Base-by-base conservation (phyloP, 1,140 invertebrate species). In the Cotesia typhae region DNA sequence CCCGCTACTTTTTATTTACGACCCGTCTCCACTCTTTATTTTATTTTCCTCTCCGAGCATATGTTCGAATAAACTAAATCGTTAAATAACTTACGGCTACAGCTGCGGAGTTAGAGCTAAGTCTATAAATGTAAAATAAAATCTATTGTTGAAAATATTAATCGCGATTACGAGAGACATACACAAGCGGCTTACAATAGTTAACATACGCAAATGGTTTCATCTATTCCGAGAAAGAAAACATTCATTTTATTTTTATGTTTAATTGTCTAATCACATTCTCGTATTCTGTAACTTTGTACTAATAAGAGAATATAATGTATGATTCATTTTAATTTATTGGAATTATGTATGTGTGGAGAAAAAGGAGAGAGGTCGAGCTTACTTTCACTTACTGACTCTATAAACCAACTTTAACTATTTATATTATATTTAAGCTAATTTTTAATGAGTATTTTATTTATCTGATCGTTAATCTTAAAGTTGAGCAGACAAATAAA, bases 1-100 rank as follows among this genome's bases (percentile, higher is more conserved):
- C 60, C 55, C 60, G 61, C 61, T 71, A 55, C 64, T 52, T 53
- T 65, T 37, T 67, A 72, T 72, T 72, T 72, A 72, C 66, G 64
- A 53, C 70, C 64, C 70, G 70, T 71, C 70, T 14, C 38, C 28
- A 67, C 64, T 72, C 70, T 72, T 72, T 72, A 41, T 57, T 59
- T 35, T 36, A 60, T 66, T 72, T 53, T 17, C 53, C 14, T 38
- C 51, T 57, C 47, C 14, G 51, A 28, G 5, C 61, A 53, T 57
- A 66, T 65, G 52, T 41, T n/a, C 52, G 20, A 61, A 66, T 41
- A 36, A 47, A 14, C 28, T n/a, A n/a, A n/a, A 65, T 28, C 28
- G 28, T 28, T 28, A 28, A 28, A 28, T 28, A 28, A 28, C 28
- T 28, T 28, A 28, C 28, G 28, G 28, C 28, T 28, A 28, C 28